Base-by-base conservation (phyloP, 2,888 invertebrate genomes). In the Platycheirus albimanus region DNA sequence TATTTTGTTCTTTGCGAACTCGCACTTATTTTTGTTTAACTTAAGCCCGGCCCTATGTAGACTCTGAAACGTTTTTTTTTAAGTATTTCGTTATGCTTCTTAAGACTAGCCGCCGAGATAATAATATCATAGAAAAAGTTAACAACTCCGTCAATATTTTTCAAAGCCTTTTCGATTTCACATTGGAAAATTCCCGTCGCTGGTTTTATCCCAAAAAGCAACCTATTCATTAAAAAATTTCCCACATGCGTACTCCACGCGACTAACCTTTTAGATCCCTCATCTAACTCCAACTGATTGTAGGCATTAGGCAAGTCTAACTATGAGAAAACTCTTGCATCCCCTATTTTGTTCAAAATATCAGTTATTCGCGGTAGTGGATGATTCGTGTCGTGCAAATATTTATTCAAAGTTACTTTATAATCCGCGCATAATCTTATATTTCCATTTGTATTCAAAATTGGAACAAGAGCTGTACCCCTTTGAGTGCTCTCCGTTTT, bases 141-240 rank as follows among this genome's bases (percentile, higher is more conserved):
- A n/a, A n/a, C n/a, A n/a, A n/a, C n/a, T n/a, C n/a, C n/a, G n/a
- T n/a, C n/a, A 20, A 19, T 28, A 58, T 58, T 17, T 49, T 17
- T 15, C 58, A 58, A 1, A 56, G 7, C 5, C 54, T 10, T 4
- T 54, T 45, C 90, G 56, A 89, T 86, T 19, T 86, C 85, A 45
- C 84, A 38, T 69, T 89, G 88, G 38, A 75, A 66, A 79, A 89
- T 89, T 28, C 88, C 87, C 3, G 86, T 86, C n/a, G 87, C 86
- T 10, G 88, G 88, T 4, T 87, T 86, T 20, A 88, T 86, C 6
- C 89, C 90, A 85, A 87, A 89, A 3, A 88, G 87, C 30, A 89
- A 70, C 33, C 88, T 85, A 17, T 87, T 87, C 7, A 24, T 89
- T 47, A 0, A 89, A 88, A 36, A 86, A 86, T 36, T 88, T 88